Evolutionary conservation across 2,888 invertebrate species (phyloP), one percentile per base, ranked within the genome.

Genomic region (Drosophila sordidula): DNA sequence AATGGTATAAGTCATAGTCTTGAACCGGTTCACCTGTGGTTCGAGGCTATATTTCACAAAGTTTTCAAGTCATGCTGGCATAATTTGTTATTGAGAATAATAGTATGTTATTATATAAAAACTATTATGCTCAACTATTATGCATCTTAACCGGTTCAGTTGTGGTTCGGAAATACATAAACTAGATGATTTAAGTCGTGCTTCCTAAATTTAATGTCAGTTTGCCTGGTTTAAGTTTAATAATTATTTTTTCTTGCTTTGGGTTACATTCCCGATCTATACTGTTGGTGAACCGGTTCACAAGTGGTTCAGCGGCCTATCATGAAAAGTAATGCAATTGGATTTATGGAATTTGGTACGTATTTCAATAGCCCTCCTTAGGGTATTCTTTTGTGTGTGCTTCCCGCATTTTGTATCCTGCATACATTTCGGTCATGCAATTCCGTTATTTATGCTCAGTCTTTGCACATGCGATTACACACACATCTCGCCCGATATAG

Each of bases 391-490:
- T 57, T 34, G 50, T 9, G 6, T 3, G 29, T 38, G 38, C 4
- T 2, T n/a, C 2, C 1, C 14, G 6, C 22, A 25, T 25, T 25
- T 25, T 4, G n/a, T 11, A 29, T 18, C 4, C 6, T n/a, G n/a
- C 6, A 32, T 5, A 18, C 12, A 25, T 18, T n/a, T 29, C 25
- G 42, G 9, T 11, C n/a, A 29, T 54, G 29, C 32, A 32, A 34
- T 39, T 29, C 18, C 39, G 52, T 65, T 57, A 54, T 73, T 68
- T 68, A 58, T 68, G 32, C 44, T 14, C 16, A 56, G 41, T 22
- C 32, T 41, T 4, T 39, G 39, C 55, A 42, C 44, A 46, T 46
- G 25, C 32, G 46, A 46, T 4, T 9, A 22, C 18, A 49, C 49
- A 36, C 34, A 32, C 41, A 57, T 54, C 32, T 54, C 29, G 9